These are phyloP conservation scores for Cryptomyrus ogoouensis DNA, from an alignment of 2,113 vertebrate species.

Conservation along the genomic window DNA sequence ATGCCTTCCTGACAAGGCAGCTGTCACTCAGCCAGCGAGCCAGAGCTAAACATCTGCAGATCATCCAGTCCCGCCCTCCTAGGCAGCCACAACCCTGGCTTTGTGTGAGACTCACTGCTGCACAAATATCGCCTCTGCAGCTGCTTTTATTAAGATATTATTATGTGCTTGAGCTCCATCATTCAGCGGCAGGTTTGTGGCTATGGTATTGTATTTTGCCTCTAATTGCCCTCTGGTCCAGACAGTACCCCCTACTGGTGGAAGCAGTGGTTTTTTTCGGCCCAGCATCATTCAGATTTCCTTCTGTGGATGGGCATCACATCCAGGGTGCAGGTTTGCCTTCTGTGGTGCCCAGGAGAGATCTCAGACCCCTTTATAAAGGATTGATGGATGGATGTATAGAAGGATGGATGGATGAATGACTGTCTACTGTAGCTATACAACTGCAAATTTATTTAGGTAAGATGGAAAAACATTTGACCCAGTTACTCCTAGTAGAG, in stretches of 20 bases:
- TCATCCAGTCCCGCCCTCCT: slow-evolving; percentile 19
- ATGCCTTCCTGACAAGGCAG: slow-evolving; percentile 23
- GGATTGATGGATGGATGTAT: background rate
- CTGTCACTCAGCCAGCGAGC: slow-evolving; percentile 34
- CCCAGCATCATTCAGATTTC: background rate
- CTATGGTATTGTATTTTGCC: background rate
- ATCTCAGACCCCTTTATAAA: background rate
- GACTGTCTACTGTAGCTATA: background rate
- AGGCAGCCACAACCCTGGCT: slow-evolving; percentile 16
- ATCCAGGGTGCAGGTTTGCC: background rate
- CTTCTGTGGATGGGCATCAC: background rate
- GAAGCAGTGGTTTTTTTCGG: background rate
- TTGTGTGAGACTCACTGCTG: background rate
- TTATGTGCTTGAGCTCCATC: background rate
- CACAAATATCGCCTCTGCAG: background rate
- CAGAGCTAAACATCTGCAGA: slow-evolving; percentile 38
- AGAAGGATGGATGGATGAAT: background rate
- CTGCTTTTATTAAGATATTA: background rate
- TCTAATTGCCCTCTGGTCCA: background rate
- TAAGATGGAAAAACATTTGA: background rate
- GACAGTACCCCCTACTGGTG: background rate
- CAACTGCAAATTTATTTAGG: background rate
- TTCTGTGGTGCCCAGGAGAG: background rate
- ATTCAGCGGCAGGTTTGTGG: background rate
- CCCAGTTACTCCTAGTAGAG: background rate